Evolutionary conservation across 1,140 invertebrate species (phyloP).

Genomic region (Lineus longissimus): DNA sequence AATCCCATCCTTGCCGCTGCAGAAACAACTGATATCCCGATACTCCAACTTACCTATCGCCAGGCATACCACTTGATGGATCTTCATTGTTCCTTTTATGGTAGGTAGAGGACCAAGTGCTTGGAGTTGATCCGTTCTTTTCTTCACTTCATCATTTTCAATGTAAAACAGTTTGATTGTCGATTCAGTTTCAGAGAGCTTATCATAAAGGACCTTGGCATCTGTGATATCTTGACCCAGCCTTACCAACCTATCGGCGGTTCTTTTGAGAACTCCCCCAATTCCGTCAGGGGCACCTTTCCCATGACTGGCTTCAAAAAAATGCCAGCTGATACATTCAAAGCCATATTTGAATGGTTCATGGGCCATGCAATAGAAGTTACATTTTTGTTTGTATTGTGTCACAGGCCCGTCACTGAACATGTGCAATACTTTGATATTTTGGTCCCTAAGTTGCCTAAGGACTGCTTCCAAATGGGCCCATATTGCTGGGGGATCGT

Average conservation of each 20-base stretch:
- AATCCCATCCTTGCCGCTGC: too few relatives aligned
- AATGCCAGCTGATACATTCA: slow-evolving; percentile 4
- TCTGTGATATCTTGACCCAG: slow-evolving; percentile 1
- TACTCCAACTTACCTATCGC: too few relatives aligned
- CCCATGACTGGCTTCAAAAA: neutral
- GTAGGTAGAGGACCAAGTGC: neutral
- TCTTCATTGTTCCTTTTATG: slow-evolving; percentile 3
- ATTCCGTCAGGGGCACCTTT: neutral
- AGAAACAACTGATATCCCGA: too few relatives aligned
- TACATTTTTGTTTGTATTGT: neutral
- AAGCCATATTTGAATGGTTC: neutral
- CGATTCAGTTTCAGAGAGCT: neutral
- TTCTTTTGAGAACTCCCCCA: neutral
- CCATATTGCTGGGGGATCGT: slow-evolving; percentile 29
- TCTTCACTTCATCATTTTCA: neutral
- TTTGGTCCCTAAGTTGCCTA: slow-evolving; percentile 10
- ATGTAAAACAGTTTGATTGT: neutral
- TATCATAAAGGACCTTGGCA: slow-evolving; percentile 1
- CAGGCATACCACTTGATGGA: neutral
- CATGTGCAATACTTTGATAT: neutral
- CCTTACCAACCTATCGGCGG: neutral
- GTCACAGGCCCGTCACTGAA: neutral
- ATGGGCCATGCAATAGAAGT: neutral
- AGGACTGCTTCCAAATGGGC: slow-evolving; percentile 25
- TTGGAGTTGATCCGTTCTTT: neutral